Evolutionary conservation across 2,797 vertebrate genomes (phyloP), one percentile per base, ranked within the genome.

Genomic region (Passerculus sandwichensis): DNA sequence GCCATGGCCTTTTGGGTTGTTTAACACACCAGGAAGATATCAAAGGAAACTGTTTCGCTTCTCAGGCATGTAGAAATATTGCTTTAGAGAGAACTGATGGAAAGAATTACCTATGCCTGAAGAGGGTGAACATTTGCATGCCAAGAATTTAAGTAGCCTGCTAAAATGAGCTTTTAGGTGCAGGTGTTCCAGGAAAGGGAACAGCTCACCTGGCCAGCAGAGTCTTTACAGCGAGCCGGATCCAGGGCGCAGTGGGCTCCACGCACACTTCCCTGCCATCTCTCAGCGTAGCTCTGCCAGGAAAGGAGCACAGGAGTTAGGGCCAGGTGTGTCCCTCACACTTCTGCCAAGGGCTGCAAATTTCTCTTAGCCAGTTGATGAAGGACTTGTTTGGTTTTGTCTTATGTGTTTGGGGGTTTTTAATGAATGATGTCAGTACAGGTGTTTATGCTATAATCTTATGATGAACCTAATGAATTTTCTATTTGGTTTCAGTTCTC

Each of bases 161-260:
- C 54, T 48, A 45, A 56, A 80, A 48, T 3, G 3, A 47, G 29
- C 53, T 82, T 73, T 65, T 22, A 60, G 2, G 27, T 8, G 64
- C 44, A 73, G n/a, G 15, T 66, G 38, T 40, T 59, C 4, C 20
- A 15, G n/a, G 32, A 57, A 42, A 66, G 48, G 13, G 11, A 42
- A 29, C 5, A 51, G 12, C 44, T 50, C 89, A 95, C 97, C 91
- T 95, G 67, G 83, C 59, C 74, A 96, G 27, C n/a, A 96, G 56
- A 42, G 85, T 88, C 78, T 92, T 84, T 13, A 96, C 6, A 4
- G 60, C 2, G 53, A 85, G 96, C 72, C 2, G 25, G 42, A 97
- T 29, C 89, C 94, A 36, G 27, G 89, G 91, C 2, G 29, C 91
- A 11, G 94, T 9, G 25, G 97, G 92, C 17, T 97, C 88, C 89